Base-by-base conservation (phyloP, 2,888 invertebrate genomes). In the Drosophila tripunctata region DNA sequence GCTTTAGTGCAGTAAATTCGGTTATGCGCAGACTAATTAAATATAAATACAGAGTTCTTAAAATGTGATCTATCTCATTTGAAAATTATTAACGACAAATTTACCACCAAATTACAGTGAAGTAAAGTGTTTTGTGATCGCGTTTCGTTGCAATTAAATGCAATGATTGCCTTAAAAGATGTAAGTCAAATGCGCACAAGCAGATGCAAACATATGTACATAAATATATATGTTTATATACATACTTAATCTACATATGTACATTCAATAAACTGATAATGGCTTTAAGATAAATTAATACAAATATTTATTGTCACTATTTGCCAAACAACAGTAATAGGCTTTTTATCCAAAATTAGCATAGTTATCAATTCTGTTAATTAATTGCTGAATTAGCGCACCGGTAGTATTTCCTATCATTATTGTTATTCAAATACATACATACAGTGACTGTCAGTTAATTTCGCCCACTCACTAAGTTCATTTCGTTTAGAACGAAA, bases 101-200 rank as follows among this genome's bases (percentile, higher is more conserved):
- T 47, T 55, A 14, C n/a, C n/a, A 30, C 3, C 14, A 51, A 45
- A 14, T 33, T 7, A n/a, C 30, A 14, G n/a, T 47, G 10, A n/a
- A n/a, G n/a, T n/a, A n/a, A n/a, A n/a, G n/a, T n/a, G 24, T 51
- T 17, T 17, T 5, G 10, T n/a, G 15, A n/a, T 33, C 7, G 41
- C 17, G 21, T n/a, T 33, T 14, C 19, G 17, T 8, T n/a, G n/a
- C n/a, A n/a, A n/a, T n/a, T n/a, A 31, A 52, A 33, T 41, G 56
- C 48, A 57, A 72, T 72, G 72, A 33, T 60, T 56, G 44, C 35
- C 10, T 69, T 5, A 44, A 72, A 63, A 67, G 24, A 58, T 62
- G 74, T 81, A 85, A 84, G 81, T 80, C 55, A 41, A 45, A 48
- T 45, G 79, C 78, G 79, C 82, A 85, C 41, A 56, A 57, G 41